Conservation (phyloP, 2,888 invertebrate species). For the Steinernema scapterisci region DNA sequence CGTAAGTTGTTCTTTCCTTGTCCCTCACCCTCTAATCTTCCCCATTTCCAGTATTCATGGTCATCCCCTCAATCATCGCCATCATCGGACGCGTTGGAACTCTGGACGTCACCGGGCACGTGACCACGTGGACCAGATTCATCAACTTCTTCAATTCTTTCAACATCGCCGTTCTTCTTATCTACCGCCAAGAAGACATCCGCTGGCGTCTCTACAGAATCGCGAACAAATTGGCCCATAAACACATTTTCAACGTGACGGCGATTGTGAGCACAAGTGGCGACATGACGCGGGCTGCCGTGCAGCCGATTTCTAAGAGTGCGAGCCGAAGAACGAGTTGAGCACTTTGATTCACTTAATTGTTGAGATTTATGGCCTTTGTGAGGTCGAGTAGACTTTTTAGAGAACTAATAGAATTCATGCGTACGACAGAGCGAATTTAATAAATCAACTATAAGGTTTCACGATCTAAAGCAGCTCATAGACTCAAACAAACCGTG, state of each 20-base stretch:
- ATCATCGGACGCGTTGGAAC: background rate
- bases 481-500: too few species aligned
- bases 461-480: too few species aligned
- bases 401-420: too few species aligned
- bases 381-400: too few species aligned
- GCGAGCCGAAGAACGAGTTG: too few species aligned
- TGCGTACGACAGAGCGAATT: too few species aligned
- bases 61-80: background rate
- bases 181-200: conserved; percentile 16
- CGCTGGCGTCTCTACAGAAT: background rate
- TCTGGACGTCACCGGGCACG: background rate
- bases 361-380: too few species aligned
- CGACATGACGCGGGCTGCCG: too few species aligned
- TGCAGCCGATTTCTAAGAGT: too few species aligned
- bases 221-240: background rate
- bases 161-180: conserved; percentile 6
- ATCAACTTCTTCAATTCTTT: conserved; percentile 27
- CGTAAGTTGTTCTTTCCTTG: background rate
- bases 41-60: background rate
- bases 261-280: background rate
- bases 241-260: background rate
- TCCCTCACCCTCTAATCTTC: background rate
- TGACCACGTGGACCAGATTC: conserved; percentile 29
- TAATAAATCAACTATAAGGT: too few species aligned
- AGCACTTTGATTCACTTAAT: too few species aligned